Evolutionary conservation across 2,113 vertebrate genomes (phyloP).

Genomic region (Syngnathus typhle): DNA sequence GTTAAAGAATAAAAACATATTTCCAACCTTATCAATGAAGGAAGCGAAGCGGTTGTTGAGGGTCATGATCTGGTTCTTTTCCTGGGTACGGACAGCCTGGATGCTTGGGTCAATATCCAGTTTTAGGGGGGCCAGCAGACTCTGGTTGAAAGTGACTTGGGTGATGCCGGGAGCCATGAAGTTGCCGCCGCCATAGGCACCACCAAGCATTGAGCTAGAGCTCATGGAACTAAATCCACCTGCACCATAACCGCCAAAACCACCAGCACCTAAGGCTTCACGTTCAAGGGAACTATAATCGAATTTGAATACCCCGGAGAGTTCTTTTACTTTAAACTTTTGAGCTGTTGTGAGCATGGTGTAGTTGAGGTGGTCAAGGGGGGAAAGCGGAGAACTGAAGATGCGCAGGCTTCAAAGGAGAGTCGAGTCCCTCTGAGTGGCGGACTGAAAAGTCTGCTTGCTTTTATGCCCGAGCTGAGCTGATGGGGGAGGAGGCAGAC

Average conservation of each 20-base stretch:
- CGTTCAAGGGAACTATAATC: no score
- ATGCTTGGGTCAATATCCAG: constrained; percentile 83
- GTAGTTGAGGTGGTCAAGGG: constrained; percentile 6
- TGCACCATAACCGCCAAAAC: constrained; percentile 36
- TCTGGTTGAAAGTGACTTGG: constrained; percentile 81
- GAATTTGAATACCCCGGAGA: no score
- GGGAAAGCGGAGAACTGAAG: constrained; percentile 29
- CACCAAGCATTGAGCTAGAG: neutral
- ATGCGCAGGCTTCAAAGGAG: constrained; percentile 66
- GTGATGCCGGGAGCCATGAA: constrained; percentile 65
- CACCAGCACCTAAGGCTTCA: no score
- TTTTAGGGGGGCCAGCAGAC: constrained; percentile 80
- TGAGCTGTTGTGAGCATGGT: no score
- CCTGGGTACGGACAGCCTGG: constrained; percentile 81
- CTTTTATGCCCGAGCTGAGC: constrained; percentile 52
- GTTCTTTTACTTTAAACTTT: no score
- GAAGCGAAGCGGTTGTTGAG: constrained; percentile 81
- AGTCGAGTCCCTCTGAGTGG: constrained; percentile 70
- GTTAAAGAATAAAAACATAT: neutral
- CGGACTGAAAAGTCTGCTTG: constrained; percentile 19
- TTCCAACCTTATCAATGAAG: constrained; percentile 89
- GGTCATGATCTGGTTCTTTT: constrained; percentile 91
- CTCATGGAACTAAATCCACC: constrained; percentile 8
- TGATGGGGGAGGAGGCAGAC: constrained; percentile 34
- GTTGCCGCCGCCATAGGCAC: neutral